A percentile compares a stretch with the other conserved stretches of the same genome.
Evolutionary conservation across 1,140 invertebrate species (phyloP).

Genomic region (Pseudachorutes palmiensis): DNA sequence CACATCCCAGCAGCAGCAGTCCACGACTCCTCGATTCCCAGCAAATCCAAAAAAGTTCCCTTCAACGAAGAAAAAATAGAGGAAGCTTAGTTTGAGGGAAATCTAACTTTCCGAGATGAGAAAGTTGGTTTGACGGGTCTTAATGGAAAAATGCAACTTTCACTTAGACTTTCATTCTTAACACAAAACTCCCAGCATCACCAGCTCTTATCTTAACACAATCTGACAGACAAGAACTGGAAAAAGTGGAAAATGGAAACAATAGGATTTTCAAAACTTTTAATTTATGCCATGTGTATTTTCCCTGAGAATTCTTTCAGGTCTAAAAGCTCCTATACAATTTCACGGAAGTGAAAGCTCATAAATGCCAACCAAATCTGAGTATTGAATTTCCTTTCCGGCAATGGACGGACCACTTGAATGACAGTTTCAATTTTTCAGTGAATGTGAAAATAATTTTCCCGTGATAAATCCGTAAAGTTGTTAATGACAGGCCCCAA

Average conservation of each 20-base stretch:
- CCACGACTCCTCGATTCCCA: background rate
- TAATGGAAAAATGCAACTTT: background rate
- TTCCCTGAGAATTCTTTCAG: too few species aligned
- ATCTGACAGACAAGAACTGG: background rate
- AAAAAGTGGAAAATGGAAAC: background rate
- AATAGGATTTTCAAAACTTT: too few species aligned
- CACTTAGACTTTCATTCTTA: background rate
- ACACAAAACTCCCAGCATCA: background rate
- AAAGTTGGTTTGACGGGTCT: slow-evolving; percentile 1
- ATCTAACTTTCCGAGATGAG: slow-evolving; percentile 4
- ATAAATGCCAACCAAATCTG: background rate
- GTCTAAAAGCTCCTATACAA: too few species aligned
- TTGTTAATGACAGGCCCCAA: slow-evolving; percentile 28
- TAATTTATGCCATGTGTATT: background rate
- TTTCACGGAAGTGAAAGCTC: too few species aligned
- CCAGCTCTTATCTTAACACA: too few species aligned
- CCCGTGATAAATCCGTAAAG: background rate
- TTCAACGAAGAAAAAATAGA: background rate
- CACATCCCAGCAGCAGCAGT: slow-evolving; percentile 24
- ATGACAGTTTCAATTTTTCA: background rate
- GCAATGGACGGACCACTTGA: background rate
- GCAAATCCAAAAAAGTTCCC: background rate
- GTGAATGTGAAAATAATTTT: background rate
- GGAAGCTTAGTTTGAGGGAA: slow-evolving; percentile 3
- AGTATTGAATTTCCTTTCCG: background rate